A percentile compares a stretch with the other conserved stretches of the same genome.
These are phyloP conservation scores for Ancistrus triradiatus DNA, from an alignment of 2,113 vertebrate genomes.

Conservation along the genomic window DNA sequence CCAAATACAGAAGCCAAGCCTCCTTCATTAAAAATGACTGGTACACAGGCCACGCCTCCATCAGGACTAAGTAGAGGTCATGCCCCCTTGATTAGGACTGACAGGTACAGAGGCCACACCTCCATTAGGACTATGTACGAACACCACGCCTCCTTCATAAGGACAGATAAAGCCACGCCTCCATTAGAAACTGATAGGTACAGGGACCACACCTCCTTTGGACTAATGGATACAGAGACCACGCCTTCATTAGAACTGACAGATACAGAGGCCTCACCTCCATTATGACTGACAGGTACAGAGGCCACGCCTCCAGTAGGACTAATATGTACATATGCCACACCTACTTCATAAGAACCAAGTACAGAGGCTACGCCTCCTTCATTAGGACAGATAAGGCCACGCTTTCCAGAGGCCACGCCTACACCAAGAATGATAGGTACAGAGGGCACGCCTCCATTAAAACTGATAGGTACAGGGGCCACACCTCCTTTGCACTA, in stretches of 20 bases:
- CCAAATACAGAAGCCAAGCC: neutral
- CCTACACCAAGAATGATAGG: neutral
- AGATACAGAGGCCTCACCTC: neutral
- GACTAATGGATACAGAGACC: conserved; percentile 2
- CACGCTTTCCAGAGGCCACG: neutral
- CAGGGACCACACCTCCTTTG: neutral
- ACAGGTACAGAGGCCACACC: too few relatives aligned
- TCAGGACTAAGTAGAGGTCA: neutral
- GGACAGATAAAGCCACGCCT: too few relatives aligned
- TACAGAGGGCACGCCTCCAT: neutral
- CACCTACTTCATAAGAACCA: neutral
- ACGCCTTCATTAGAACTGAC: neutral
- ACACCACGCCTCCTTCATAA: neutral
- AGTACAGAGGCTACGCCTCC: neutral
- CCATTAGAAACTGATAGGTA: neutral
- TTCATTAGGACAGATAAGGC: neutral
- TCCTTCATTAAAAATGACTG: neutral
- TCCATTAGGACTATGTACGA: too few relatives aligned
- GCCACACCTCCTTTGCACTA: neutral
- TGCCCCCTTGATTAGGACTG: too few relatives aligned
- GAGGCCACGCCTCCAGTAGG: neutral
- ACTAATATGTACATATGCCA: neutral
- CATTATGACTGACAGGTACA: too few relatives aligned
- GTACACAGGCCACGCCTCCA: neutral
- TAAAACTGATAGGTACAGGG: too few relatives aligned